Evolutionary conservation across 2,888 invertebrate species (phyloP).

Genomic region (Thysanoteuthis rhombus): DNA sequence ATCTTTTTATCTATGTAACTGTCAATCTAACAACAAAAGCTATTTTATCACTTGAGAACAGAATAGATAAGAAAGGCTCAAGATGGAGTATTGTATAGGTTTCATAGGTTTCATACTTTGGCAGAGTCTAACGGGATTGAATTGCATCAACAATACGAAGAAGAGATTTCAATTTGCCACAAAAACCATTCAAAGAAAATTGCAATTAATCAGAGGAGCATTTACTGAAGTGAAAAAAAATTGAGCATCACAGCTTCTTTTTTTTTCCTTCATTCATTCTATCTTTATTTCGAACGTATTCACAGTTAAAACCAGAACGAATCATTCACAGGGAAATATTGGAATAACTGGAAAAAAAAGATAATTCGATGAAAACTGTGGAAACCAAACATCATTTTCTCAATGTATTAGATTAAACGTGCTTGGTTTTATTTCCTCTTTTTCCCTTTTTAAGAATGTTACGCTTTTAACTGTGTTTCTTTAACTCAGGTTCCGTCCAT

Average conservation of each 20-base stretch:
- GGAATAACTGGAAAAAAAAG: neutral
- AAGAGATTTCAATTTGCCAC: constrained; percentile 12
- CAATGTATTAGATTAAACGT: neutral
- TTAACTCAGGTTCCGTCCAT: neutral
- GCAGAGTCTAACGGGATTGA: neutral
- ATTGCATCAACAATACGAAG: neutral
- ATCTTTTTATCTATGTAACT: too few relatives aligned
- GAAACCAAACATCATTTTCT: neutral
- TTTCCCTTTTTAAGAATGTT: neutral
- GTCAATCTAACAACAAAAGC: too few relatives aligned
- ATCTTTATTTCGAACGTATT: neutral
- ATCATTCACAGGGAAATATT: neutral
- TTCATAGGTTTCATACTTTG: too few relatives aligned
- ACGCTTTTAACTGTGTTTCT: neutral
- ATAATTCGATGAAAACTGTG: neutral
- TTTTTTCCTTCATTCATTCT: neutral
- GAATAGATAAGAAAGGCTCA: too few relatives aligned
- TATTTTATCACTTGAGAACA: too few relatives aligned
- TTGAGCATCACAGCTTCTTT: neutral
- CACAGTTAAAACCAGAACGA: neutral
- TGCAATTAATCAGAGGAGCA: neutral
- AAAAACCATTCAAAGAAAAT: neutral
- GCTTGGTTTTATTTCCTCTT: neutral
- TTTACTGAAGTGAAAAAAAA: neutral
- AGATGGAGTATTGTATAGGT: too few relatives aligned